Evolutionary conservation across 2,113 vertebrate genomes (phyloP).

Genomic region (Hiodon tergisus): DNA sequence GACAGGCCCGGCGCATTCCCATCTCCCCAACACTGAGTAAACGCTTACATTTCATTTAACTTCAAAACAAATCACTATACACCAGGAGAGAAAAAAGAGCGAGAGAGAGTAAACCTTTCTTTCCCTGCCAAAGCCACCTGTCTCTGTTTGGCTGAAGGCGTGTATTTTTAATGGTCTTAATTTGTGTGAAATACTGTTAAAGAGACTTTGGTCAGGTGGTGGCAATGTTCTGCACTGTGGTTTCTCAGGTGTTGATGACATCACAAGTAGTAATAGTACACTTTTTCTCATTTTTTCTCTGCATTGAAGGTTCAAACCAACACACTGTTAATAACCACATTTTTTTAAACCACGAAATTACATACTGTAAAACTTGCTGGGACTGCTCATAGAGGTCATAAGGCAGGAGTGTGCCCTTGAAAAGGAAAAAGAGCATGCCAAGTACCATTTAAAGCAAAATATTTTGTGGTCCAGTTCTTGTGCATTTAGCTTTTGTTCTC

Average conservation of each 20-base stretch:
- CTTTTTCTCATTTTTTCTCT: not conserved
- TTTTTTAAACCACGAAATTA: too few species aligned
- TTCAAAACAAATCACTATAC: conserved; percentile 28
- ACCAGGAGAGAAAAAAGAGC: not conserved
- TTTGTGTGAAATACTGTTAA: not conserved
- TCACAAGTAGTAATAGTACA: not conserved
- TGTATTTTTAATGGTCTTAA: not conserved
- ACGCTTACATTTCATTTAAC: conserved; percentile 25
- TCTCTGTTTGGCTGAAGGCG: not conserved
- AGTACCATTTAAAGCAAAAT: too few species aligned
- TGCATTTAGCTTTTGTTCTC: too few species aligned
- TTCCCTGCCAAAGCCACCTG: not conserved
- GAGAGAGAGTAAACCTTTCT: not conserved
- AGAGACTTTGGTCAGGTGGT: not conserved
- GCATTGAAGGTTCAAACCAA: not conserved
- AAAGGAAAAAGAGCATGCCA: too few species aligned
- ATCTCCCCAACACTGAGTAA: conserved; percentile 20
- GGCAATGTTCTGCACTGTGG: not conserved
- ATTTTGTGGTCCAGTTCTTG: too few species aligned
- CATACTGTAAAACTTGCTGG: too few species aligned
- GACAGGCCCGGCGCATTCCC: conserved; percentile 12
- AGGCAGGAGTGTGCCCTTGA: too few species aligned
- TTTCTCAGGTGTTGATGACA: not conserved
- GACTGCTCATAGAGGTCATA: too few species aligned
- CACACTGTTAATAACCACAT: too few species aligned